phyloP scores from a whole-genome alignment of 1,140 invertebrate species.

The Orchestia grillus region DNA sequence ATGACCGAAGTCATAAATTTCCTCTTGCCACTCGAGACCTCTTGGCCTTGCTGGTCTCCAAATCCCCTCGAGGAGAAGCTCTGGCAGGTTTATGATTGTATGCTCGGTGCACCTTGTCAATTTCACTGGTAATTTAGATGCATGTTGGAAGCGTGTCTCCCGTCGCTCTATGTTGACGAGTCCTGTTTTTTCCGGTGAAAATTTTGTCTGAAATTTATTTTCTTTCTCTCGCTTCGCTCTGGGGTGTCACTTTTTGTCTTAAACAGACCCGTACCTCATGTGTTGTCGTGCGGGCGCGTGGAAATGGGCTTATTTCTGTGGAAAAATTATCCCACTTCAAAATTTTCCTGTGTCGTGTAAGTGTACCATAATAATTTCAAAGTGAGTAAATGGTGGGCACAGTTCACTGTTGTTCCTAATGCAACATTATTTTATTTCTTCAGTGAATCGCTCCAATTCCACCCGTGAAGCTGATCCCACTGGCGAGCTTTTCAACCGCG shows the following conservation, averaged over 20 bases:
- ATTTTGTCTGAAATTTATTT: no score
- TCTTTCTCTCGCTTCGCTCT: no score
- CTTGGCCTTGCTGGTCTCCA: neutral
- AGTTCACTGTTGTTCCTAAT: neutral
- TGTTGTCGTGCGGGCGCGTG: no score
- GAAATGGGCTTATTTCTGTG: no score
- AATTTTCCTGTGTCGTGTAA: no score
- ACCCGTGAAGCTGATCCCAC: conserved; percentile 36
- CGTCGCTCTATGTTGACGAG: neutral
- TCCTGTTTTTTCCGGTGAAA: no score
- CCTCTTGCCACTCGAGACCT: neutral
- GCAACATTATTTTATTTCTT: neutral
- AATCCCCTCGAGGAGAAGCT: neutral
- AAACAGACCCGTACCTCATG: no score
- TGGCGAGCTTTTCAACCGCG: conserved; percentile 2
- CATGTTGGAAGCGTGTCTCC: neutral
- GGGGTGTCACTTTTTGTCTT: no score
- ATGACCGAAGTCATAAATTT: neutral
- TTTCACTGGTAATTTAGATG: neutral
- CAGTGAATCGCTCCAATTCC: conserved; percentile 22
- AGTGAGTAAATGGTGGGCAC: neutral
- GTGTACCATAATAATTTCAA: neutral
- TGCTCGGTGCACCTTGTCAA: neutral
- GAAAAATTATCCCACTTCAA: no score
- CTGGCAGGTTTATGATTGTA: neutral